Evolutionary conservation across 2,888 invertebrate genomes (phyloP).

Genomic region (Zaprionus bogoriensis): DNA sequence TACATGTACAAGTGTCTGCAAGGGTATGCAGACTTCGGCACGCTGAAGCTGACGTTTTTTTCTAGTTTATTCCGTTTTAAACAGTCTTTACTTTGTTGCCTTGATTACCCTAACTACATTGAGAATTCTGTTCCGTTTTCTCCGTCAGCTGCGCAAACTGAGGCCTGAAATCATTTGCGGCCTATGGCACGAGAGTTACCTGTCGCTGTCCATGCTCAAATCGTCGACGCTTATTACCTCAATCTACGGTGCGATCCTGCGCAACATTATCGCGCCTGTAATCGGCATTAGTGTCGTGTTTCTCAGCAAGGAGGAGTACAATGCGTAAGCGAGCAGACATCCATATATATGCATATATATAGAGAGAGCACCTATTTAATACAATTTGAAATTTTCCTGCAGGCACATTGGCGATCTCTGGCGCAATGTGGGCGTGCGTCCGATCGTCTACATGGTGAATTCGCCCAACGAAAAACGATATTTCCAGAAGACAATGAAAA

Average conservation of each 20-base stretch:
- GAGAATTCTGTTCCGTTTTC: background rate
- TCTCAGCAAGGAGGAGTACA: slow-evolving; percentile 82
- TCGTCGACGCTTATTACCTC: slow-evolving; percentile 82
- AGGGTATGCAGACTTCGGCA: too few relatives aligned
- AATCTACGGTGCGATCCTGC: slow-evolving; percentile 82
- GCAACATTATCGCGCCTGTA: slow-evolving; percentile 82
- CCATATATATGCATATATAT: too few relatives aligned
- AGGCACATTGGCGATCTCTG: slow-evolving; percentile 83
- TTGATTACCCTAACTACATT: background rate
- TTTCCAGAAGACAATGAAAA: slow-evolving; percentile 83
- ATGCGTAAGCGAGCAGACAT: slow-evolving; percentile 73
- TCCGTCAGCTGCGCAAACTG: slow-evolving; percentile 79
- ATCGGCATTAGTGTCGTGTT: slow-evolving; percentile 83
- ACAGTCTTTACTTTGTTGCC: too few relatives aligned
- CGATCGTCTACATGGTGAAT: slow-evolving; percentile 83
- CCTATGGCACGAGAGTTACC: slow-evolving; percentile 82
- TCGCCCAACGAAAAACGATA: slow-evolving; percentile 83
- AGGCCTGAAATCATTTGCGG: slow-evolving; percentile 82
- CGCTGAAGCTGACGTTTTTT: too few relatives aligned
- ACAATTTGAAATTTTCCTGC: too few relatives aligned
- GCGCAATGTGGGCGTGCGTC: slow-evolving; percentile 83
- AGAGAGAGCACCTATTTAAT: too few relatives aligned
- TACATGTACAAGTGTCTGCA: too few relatives aligned
- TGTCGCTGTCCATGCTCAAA: slow-evolving; percentile 80
- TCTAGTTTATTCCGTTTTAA: too few relatives aligned